Base-by-base conservation (phyloP, 2,113 vertebrate genomes). In the Thalassarche chlororhynchos region DNA sequence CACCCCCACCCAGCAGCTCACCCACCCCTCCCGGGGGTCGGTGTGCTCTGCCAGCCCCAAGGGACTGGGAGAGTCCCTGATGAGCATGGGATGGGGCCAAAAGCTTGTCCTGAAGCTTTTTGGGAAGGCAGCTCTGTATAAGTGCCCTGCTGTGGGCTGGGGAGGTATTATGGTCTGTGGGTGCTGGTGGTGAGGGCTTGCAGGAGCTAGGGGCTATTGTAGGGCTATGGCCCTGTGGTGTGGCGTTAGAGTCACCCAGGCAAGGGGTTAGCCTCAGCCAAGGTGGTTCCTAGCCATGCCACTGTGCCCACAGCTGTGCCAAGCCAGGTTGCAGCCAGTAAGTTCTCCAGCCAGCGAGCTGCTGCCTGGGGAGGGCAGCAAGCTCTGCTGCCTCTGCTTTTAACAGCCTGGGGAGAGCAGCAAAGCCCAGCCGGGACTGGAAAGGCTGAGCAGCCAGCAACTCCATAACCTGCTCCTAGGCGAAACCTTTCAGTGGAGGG, bases 1-100 rank as follows among this genome's bases (percentile, higher is more conserved):
- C 25, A 10, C n/a, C 55, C 29, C 24, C 32, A 32, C 5, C 36
- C 29, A 2, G 4, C 77, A 44, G 55, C 62, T 47, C 70, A 54
- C n/a, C 51, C 64, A 31, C 9, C 5, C 12, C 7, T 44, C 24
- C 23, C 2, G 0, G 19, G 46, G 28, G 1, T 14, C 0, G 0
- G 12, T 12, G 52, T 8, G 26, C 70, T 47, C 32, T 61, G 60
- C n/a, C 10, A 13, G 20, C 17, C 32, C 40, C 2, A 2, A 54
- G 26, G 76, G 17, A 36, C 5, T 66, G 52, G 8, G 16, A 44
- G 36, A 69, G 6, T 6, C 11, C 14, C 25, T 6, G 0, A 0
- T 28, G 65, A 36, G 16, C 32, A 49, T 25, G 19, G 24, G 17
- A 81, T 55, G 69, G 38, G n/a, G 13, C 6, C 10, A 61, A 44